Base-by-base conservation (phyloP, 2,113 vertebrate genomes). In the Heterochromis multidens region DNA sequence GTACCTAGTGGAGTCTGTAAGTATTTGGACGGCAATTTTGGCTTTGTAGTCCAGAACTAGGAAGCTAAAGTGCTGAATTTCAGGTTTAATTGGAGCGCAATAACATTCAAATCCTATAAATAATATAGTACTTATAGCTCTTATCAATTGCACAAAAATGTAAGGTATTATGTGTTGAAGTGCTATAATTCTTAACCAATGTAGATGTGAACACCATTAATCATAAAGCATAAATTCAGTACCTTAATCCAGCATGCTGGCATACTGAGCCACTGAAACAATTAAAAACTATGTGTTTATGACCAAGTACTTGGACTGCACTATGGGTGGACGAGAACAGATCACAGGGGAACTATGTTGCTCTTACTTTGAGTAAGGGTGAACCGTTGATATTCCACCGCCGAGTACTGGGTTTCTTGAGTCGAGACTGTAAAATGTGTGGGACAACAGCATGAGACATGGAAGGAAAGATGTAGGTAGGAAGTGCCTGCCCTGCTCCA, bases 281-380 rank as follows among this genome's bases (percentile, higher is more conserved):
- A n/a, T n/a, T 46, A 11, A 19, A 60, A 62, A 77, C 23, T 77
- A 76, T 13, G 16, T 62, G 37, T 56, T 81, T n/a, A 46, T 60
- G 17, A 56, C 67, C 83, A 89, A 88, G 84, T 54, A 72, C 59
- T 67, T 65, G 33, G 77, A 88, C 83, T 81, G 89, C 65, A 65
- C 87, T 86, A 79, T 85, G 83, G 56, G 59, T 67, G 59, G 79
- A 62, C 2, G 6, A 29, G 43, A 82, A 77, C 77, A 82, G 37
- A 61, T 80, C 60, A 60, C 76, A 33, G 80, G 87, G 87, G 40
- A 46, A 61, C 25, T 76, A 77, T 79, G 54, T 85, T 77, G 79
- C 85, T 80, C 89, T 96, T 96, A 96, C 96, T 96, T 95, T 95
- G 77, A 93, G 76, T 84, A 95, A 89, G 35, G 93, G 93, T 58